phyloP scores from a whole-genome alignment of 2,797 vertebrate genomes.

The Knipowitschia caucasica region DNA sequence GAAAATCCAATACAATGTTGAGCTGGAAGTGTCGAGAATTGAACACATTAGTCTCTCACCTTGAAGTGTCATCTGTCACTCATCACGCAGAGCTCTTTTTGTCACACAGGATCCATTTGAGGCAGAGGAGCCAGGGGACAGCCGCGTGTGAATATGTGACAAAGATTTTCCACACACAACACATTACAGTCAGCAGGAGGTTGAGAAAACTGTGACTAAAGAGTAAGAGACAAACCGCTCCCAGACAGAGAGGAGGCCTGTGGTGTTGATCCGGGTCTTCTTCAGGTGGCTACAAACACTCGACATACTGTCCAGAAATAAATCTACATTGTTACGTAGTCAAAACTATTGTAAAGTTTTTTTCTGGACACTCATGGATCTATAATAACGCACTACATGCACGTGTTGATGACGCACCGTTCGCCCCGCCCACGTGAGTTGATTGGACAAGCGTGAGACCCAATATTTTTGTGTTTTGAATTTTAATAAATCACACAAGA shows the following conservation, averaged over 20 bases:
- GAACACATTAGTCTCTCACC: conserved; percentile 34
- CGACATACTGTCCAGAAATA: no score
- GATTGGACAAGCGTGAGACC: no score
- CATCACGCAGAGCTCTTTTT: conserved; percentile 1
- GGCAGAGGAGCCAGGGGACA: conserved; percentile 33
- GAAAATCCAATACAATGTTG: conserved; percentile 35
- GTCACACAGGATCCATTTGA: conserved; percentile 5
- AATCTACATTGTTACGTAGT: no score
- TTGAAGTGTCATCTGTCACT: conserved; percentile 45
- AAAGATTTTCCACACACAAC: conserved; percentile 40
- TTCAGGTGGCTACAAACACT: no score
- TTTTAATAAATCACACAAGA: conserved; percentile 22
- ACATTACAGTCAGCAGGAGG: conserved; percentile 27
- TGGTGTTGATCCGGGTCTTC: not conserved
- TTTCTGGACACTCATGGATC: no score
- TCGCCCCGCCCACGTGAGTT: no score
- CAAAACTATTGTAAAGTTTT: no score
- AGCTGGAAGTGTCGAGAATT: conserved; percentile 28
- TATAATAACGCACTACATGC: no score
- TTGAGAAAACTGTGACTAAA: conserved; percentile 41
- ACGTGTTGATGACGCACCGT: no score
- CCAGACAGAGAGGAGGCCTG: not conserved
- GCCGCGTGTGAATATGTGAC: conserved; percentile 42
- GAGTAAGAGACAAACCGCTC: conserved; percentile 47
- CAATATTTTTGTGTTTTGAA: no score